phyloP scores from a whole-genome alignment of 2,113 vertebrate genomes.

The Catharus fuscescens region DNA sequence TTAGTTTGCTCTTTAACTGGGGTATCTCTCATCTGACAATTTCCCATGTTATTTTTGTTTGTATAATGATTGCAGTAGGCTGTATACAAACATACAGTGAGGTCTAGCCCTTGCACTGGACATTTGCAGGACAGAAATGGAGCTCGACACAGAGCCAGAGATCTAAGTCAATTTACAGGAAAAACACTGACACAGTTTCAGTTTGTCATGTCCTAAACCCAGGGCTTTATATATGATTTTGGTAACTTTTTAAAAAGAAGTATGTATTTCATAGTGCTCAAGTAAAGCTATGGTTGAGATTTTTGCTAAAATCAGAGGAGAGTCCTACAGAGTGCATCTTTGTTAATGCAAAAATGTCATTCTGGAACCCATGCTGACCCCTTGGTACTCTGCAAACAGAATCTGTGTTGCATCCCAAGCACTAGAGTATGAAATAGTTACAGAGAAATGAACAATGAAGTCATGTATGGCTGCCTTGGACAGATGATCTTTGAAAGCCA shows the following conservation, averaged over 20 bases:
- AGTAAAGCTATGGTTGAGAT: neutral
- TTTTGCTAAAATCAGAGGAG: neutral
- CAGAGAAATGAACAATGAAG: neutral
- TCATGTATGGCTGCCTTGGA: neutral
- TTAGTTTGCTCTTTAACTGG: constrained; percentile 21
- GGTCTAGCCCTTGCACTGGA: neutral
- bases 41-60: constrained; percentile 48
- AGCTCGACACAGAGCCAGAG: neutral
- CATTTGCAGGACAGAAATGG: neutral
- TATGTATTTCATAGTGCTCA: neutral
- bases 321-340: neutral
- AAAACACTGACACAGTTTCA: neutral
- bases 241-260: neutral
- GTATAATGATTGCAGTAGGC: neutral
- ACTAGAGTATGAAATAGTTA: neutral
- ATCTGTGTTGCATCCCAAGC: neutral
- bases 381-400: neutral
- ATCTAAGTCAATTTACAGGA: neutral
- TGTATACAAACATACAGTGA: neutral
- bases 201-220: neutral
- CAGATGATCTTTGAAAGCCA: neutral
- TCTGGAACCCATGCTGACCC: neutral
- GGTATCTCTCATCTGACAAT: constrained; percentile 37
- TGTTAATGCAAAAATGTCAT: neutral
- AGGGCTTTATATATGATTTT: neutral